Conservation (phyloP, 1,140 invertebrate species). For the Batillaria attramentaria region DNA sequence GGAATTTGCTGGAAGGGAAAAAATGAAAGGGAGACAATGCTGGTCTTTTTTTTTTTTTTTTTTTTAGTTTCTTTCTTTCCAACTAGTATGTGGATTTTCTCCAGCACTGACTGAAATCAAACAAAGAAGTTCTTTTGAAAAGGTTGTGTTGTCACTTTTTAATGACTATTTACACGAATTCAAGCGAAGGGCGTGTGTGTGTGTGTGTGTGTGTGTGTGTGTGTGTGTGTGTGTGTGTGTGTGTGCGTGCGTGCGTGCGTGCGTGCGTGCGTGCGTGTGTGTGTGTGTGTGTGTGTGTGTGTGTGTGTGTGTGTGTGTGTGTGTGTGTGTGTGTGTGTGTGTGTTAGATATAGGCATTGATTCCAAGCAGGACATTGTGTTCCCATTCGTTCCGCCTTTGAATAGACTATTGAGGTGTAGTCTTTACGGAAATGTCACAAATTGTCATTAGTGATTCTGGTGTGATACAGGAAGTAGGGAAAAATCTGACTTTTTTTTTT, state of each 20-base stretch:
- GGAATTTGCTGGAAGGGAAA: no score
- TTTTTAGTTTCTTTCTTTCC: no score
- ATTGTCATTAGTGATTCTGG: not conserved
- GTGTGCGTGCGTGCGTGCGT: not conserved
- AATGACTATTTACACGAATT: no score
- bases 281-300: not conserved
- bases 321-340: slow-evolving; percentile 2
- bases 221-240: slow-evolving; percentile 2
- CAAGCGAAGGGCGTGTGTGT: no score
- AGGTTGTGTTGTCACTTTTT: no score
- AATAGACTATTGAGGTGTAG: not conserved
- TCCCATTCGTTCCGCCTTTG: not conserved
- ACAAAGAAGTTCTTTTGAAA: no score
- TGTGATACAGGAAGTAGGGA: not conserved
- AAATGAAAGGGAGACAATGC: no score
- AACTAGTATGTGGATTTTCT: no score
- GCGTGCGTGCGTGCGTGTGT: not conserved
- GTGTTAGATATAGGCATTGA: not conserved
- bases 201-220: slow-evolving; percentile 2
- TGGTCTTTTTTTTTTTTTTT: no score
- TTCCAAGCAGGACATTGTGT: not conserved
- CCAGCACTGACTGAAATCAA: no score
- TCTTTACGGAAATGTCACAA: not conserved
- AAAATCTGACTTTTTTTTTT: not conserved
- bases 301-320: not conserved